A percentile compares a stretch with the other conserved stretches of the same genome.
These are phyloP conservation scores for Cepaea nemoralis DNA, from an alignment of 1,140 invertebrate species.

Conservation along the genomic window DNA sequence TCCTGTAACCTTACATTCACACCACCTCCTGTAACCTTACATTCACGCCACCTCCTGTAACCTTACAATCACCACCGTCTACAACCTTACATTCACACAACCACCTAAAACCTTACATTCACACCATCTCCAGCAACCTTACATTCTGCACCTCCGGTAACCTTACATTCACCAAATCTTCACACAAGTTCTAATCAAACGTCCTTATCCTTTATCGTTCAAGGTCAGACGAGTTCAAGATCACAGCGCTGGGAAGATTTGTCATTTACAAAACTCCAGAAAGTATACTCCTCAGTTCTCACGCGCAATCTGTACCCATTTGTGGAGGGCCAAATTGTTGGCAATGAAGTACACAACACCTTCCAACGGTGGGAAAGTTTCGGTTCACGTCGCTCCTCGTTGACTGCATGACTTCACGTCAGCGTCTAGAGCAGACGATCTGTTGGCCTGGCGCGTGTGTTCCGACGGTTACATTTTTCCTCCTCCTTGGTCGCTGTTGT, in stretches of 20 bases:
- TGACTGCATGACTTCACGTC: background rate
- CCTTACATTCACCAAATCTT: too few relatives aligned
- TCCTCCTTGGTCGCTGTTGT: background rate
- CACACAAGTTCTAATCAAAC: too few relatives aligned
- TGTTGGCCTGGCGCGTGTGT: background rate
- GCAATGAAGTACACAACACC: background rate
- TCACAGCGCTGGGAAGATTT: background rate
- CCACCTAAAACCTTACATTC: too few relatives aligned
- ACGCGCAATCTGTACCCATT: background rate
- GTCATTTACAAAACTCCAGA: background rate
- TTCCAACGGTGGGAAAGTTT: background rate
- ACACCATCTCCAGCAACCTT: too few relatives aligned
- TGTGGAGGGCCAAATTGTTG: background rate
- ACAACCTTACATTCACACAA: too few relatives aligned
- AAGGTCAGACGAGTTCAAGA: background rate
- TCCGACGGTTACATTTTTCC: background rate
- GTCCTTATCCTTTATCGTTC: background rate
- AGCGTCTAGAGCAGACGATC: background rate
- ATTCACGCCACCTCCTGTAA: too few relatives aligned
- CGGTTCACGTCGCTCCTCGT: conserved; percentile 1
- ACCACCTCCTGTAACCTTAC: too few relatives aligned
- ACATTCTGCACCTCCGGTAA: too few relatives aligned
- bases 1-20: too few relatives aligned
- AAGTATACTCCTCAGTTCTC: background rate
- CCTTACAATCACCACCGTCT: too few relatives aligned